Conservation (phyloP, 2,113 vertebrate genomes). For the Glaucomys volans region DNA sequence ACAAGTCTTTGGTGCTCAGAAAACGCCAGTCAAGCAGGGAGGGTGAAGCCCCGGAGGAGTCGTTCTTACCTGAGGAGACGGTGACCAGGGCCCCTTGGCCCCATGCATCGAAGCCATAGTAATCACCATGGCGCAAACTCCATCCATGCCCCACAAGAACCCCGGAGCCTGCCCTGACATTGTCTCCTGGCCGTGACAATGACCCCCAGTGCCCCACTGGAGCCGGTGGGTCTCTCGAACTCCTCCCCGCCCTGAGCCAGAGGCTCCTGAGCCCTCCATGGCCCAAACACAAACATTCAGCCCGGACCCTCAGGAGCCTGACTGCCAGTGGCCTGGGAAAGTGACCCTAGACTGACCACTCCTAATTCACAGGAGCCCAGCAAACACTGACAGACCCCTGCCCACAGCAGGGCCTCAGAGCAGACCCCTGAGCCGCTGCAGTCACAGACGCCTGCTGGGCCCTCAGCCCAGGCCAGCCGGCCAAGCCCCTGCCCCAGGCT, state of each 20-base stretch:
- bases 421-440: neutral
- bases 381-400: rapidly evolving
- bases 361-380: neutral
- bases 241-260: neutral
- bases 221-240: rapidly evolving
- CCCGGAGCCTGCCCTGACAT: rapidly evolving
- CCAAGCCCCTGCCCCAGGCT: too few species aligned
- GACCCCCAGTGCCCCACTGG: rapidly evolving
- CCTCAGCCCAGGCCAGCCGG: too few species aligned
- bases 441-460: too few species aligned
- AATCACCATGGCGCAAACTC: neutral
- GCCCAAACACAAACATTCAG: neutral
- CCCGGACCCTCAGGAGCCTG: neutral
- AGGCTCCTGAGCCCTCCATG: neutral
- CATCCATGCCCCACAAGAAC: neutral
- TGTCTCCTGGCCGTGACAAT: rapidly evolving
- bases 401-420: rapidly evolving
- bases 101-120: constrained; percentile 77
- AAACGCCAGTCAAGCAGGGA: neutral
- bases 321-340: neutral
- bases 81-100: constrained; percentile 84
- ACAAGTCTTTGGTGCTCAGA: neutral
- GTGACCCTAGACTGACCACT: rapidly evolving
- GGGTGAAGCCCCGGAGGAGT: neutral
- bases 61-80: constrained; percentile 84